Evolutionary conservation across 2,888 invertebrate genomes (phyloP).

Genomic region (Venustoraphidia nigricollis): DNA sequence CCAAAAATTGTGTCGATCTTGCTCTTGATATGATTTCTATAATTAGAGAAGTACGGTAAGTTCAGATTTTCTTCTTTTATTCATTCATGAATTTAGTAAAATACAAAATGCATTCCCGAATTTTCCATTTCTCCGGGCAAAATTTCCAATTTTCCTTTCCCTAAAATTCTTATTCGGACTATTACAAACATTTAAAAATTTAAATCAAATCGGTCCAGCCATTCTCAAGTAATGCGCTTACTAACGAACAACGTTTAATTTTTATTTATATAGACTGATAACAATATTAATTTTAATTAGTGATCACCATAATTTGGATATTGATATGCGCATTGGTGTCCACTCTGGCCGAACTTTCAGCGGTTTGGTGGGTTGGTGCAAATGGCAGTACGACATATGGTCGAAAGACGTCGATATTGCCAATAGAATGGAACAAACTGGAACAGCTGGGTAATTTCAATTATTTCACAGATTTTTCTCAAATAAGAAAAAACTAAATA

Average conservation of each 20-base stretch:
- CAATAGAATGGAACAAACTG: slow-evolving; percentile 88
- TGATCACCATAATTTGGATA: slow-evolving; percentile 62
- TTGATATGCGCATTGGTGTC: slow-evolving; percentile 93
- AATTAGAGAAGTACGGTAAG: slow-evolving; percentile 62
- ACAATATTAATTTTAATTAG: slow-evolving; percentile 24
- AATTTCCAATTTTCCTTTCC: too few species aligned
- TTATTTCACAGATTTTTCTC: slow-evolving; percentile 3
- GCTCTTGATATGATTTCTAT: slow-evolving; percentile 88
- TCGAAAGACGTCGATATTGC: slow-evolving; percentile 88
- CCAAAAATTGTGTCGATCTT: slow-evolving; percentile 77
- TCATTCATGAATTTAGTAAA: too few species aligned
- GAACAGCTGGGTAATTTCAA: slow-evolving; percentile 60
- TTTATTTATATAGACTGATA: too few species aligned
- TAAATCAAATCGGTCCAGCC: too few species aligned
- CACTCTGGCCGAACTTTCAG: slow-evolving; percentile 85
- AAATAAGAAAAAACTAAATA: slow-evolving; percentile 1
- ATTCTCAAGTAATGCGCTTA: too few species aligned
- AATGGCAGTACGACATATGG: slow-evolving; percentile 97
- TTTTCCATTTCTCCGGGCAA: too few species aligned
- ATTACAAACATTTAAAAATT: too few species aligned
- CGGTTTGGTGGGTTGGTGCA: slow-evolving; percentile 80
- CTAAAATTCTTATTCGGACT: too few species aligned
- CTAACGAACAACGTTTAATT: too few species aligned
- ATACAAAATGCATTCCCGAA: too few species aligned
- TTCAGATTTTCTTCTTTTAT: slow-evolving; percentile 6